These are phyloP conservation scores for Limanda limanda DNA, from an alignment of 2,113 vertebrate species.

Conservation along the genomic window DNA sequence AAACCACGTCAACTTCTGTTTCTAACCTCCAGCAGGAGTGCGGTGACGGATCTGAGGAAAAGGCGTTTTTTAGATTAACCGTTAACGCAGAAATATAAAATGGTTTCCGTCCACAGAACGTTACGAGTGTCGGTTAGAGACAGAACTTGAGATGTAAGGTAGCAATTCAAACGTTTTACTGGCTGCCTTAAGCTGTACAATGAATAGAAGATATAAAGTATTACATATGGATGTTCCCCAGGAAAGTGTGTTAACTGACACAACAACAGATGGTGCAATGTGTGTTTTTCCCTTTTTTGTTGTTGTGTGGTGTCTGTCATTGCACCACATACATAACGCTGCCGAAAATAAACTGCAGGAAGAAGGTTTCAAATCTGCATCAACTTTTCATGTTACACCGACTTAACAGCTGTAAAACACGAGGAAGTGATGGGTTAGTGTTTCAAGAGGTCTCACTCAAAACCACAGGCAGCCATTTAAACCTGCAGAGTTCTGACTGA, in stretches of 20 bases:
- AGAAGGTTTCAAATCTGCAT: not conserved
- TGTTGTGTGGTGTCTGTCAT: not conserved
- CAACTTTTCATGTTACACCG: not conserved
- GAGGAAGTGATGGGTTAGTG: not conserved
- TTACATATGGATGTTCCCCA: slow-evolving; percentile 9
- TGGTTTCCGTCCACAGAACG: too few species aligned
- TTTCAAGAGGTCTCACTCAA: too few species aligned
- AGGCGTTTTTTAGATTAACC: not conserved
- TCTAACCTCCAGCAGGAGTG: slow-evolving; percentile 24
- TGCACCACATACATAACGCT: not conserved
- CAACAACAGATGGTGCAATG: slow-evolving; percentile 24
- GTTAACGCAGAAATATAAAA: slow-evolving; percentile 1
- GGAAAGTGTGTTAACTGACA: not conserved
- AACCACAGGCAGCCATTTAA: too few species aligned
- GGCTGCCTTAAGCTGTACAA: not conserved
- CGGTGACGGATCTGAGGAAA: not conserved
- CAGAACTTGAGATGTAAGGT: not conserved
- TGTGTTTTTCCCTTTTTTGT: not conserved
- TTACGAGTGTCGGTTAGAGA: not conserved
- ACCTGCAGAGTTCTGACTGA: too few species aligned
- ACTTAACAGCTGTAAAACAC: not conserved
- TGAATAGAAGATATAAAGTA: not conserved
- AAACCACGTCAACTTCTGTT: slow-evolving; percentile 51
- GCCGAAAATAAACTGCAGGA: not conserved
- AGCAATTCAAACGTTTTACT: not conserved